Percentiles rank a stretch among this genome's conserved stretches.
These are phyloP conservation scores for Drosophila virilis DNA, from an alignment of 1,140 invertebrate species.

Conservation along the genomic window DNA sequence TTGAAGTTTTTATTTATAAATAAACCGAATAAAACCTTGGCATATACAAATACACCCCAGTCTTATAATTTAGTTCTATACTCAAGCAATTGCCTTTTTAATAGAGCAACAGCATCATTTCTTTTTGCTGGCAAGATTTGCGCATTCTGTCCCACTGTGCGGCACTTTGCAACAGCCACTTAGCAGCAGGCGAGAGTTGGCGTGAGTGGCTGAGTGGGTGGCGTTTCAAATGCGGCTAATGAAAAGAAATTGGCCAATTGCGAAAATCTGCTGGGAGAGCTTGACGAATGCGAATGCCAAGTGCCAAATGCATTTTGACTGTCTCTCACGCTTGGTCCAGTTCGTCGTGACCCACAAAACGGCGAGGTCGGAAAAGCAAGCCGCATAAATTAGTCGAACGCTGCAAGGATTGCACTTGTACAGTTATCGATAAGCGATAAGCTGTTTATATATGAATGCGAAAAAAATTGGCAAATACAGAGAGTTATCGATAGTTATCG, in stretches of 20 bases:
- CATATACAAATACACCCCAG: too few species aligned
- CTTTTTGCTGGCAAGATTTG: too few species aligned
- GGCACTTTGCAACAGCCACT: slow-evolving; percentile 10
- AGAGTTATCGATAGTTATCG: too few species aligned
- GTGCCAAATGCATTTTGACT: slow-evolving; percentile 16
- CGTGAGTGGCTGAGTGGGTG: slow-evolving; percentile 12
- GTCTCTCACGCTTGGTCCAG: slow-evolving; percentile 16
- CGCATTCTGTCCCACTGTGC: slow-evolving; percentile 6
- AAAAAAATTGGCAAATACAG: background rate
- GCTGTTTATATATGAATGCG: background rate
- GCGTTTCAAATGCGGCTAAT: slow-evolving; percentile 19
- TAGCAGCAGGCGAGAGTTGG: slow-evolving; percentile 1
- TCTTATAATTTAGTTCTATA: too few species aligned
- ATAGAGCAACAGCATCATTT: too few species aligned
- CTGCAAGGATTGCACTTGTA: background rate
- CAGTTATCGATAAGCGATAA: slow-evolving; percentile 5
- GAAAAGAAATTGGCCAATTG: slow-evolving; percentile 28
- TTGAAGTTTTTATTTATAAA: too few species aligned
- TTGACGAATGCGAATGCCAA: slow-evolving; percentile 20
- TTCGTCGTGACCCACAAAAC: slow-evolving; percentile 18
- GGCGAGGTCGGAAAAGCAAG: background rate
- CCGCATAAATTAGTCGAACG: background rate
- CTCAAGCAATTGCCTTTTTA: too few species aligned
- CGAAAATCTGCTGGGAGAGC: slow-evolving; percentile 2
- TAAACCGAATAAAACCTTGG: too few species aligned